Evolutionary conservation across 1,140 invertebrate species (phyloP).

Genomic region (Lepidurus couesii): DNA sequence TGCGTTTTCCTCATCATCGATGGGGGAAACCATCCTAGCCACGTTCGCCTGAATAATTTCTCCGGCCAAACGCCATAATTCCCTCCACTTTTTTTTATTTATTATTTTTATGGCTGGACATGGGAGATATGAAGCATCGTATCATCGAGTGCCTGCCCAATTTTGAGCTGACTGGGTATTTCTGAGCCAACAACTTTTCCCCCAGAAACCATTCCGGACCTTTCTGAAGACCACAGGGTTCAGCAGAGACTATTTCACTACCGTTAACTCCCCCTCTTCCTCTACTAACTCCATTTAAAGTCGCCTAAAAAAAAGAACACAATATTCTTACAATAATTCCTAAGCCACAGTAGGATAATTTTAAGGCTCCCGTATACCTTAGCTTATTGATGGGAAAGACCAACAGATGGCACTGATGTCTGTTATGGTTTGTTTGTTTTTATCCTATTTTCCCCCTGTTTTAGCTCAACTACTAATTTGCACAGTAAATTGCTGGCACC

Average conservation of each 20-base stretch:
- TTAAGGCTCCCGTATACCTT: too few relatives aligned
- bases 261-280: neutral
- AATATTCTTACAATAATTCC: too few relatives aligned
- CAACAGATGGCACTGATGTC: too few relatives aligned
- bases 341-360: too few relatives aligned
- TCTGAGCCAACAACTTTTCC: neutral
- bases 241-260: neutral
- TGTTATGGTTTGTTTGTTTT: too few relatives aligned
- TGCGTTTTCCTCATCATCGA: neutral
- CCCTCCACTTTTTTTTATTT: neutral
- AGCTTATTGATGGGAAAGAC: too few relatives aligned
- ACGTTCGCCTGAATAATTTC: neutral
- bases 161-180: neutral
- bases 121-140: neutral
- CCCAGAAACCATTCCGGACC: neutral
- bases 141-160: neutral
- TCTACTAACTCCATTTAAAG: too few relatives aligned
- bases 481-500: too few relatives aligned
- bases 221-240: neutral
- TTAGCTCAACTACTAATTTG: too few relatives aligned
- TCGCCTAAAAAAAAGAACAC: too few relatives aligned
- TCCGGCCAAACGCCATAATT: conserved; percentile 6
- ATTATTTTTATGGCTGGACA: neutral
- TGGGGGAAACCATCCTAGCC: neutral
- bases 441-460: too few relatives aligned